phyloP scores from a whole-genome alignment of 2,113 vertebrate genomes.

The Notiomystis cincta region DNA sequence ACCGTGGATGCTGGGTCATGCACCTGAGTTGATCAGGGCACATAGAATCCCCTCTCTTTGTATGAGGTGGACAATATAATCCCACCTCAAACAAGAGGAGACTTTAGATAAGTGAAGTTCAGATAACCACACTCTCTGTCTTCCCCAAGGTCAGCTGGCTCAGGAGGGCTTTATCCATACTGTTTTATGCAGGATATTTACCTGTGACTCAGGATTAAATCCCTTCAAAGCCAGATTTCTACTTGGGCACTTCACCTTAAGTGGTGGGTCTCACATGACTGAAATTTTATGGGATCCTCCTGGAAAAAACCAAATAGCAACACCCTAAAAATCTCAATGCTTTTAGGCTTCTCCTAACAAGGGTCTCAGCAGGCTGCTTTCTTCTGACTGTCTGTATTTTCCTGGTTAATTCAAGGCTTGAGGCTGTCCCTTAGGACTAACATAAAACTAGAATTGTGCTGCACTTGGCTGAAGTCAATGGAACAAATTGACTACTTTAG shows the following conservation, averaged over 20 bases:
- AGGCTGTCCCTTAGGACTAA: neutral
- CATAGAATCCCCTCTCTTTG: neutral
- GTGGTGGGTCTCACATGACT: neutral
- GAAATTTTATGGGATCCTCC: neutral
- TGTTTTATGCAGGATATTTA: slow-evolving; percentile 2
- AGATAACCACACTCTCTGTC: neutral
- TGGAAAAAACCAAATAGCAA: neutral
- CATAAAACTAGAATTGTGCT: neutral
- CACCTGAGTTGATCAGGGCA: neutral
- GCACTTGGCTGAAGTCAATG: neutral
- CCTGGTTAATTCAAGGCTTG: neutral
- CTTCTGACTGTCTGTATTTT: neutral
- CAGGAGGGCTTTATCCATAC: slow-evolving; percentile 1
- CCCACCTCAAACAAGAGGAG: slow-evolving; percentile 27
- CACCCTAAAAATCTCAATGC: neutral
- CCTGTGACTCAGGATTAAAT: neutral
- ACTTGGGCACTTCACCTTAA: neutral
- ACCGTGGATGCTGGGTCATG: neutral
- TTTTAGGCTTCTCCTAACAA: neutral
- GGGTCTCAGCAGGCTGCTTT: neutral
- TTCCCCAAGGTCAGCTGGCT: slow-evolving; percentile 32
- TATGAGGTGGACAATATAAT: neutral
- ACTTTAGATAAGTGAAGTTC: slow-evolving; percentile 22
- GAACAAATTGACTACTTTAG: neutral
- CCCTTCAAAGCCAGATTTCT: neutral